Evolutionary conservation across 2,888 invertebrate genomes (phyloP).

Genomic region (Ophioninae sp.): DNA sequence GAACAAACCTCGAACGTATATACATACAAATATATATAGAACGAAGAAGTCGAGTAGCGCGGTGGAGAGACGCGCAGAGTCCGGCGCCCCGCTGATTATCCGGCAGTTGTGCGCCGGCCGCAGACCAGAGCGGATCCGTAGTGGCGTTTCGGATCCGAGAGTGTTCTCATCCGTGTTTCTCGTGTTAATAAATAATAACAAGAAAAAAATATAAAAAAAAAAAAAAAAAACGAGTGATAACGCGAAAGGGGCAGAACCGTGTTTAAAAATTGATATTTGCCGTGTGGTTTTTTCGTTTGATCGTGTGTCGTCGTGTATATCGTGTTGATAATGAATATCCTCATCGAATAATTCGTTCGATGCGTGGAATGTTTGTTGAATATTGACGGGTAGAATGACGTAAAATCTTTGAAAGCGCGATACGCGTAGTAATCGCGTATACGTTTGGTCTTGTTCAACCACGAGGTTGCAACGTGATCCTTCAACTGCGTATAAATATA

Average conservation of each 20-base stretch:
- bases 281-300: not conserved
- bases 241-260: not conserved
- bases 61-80: not conserved
- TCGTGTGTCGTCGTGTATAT: not conserved
- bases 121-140: constrained; percentile 59
- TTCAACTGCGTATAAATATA: constrained; percentile 3
- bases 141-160: constrained; percentile 7
- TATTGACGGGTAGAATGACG: constrained; percentile 18
- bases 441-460: not conserved
- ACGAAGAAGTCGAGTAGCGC: too few relatives aligned
- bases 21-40: too few relatives aligned
- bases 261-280: constrained; percentile 2
- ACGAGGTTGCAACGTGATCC: constrained; percentile 56
- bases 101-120: constrained; percentile 68
- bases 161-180: not conserved
- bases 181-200: too few relatives aligned
- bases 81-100: constrained; percentile 48
- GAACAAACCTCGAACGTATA: not conserved
- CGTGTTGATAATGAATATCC: not conserved
- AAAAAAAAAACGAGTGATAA: constrained; percentile 9
- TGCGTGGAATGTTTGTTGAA: constrained; percentile 22
- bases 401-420: not conserved
- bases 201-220: constrained; percentile 10
- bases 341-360: not conserved
- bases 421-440: too few relatives aligned